Percentiles rank a stretch among this genome's conserved stretches.
phyloP scores from a whole-genome alignment of 2,888 invertebrate genomes.

The Tetranychus piercei region DNA sequence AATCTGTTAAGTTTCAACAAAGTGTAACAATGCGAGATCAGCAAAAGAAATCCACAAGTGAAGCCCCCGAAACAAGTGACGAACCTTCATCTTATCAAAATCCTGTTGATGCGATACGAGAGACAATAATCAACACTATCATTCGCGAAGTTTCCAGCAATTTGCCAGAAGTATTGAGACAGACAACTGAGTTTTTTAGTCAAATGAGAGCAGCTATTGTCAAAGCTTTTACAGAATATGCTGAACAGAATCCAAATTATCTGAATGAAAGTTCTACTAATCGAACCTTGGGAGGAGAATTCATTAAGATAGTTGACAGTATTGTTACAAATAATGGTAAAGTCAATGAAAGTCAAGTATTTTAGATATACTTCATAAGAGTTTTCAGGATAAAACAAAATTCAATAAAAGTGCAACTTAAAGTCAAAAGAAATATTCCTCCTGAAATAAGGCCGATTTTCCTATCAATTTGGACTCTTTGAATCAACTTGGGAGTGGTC shows the following conservation, averaged over 20 bases:
- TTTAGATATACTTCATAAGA: neutral
- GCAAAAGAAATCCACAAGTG: neutral
- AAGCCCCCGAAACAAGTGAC: neutral
- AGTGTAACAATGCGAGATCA: neutral
- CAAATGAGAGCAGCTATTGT: neutral
- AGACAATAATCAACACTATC: neutral
- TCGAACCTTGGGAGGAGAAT: neutral
- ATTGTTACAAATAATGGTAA: neutral
- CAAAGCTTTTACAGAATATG: neutral
- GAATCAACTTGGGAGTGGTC: no score
- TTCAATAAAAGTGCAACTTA: no score
- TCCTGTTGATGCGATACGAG: conserved; percentile 4
- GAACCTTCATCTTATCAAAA: neutral
- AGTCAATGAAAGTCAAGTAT: neutral
- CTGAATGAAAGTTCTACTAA: neutral
- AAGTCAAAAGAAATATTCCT: no score
- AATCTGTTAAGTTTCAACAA: neutral
- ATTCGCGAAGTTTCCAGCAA: neutral
- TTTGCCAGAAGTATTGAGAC: neutral
- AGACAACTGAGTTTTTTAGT: conserved; percentile 4
- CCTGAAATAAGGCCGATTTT: no score
- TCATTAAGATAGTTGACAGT: neutral
- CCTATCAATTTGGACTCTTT: no score
- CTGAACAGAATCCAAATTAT: neutral
- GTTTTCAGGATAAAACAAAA: no score